A percentile compares a stretch with the other conserved stretches of the same genome.
These are phyloP conservation scores for Eupithecia vulgata DNA, from an alignment of 2,888 invertebrate genomes.

Conservation along the genomic window DNA sequence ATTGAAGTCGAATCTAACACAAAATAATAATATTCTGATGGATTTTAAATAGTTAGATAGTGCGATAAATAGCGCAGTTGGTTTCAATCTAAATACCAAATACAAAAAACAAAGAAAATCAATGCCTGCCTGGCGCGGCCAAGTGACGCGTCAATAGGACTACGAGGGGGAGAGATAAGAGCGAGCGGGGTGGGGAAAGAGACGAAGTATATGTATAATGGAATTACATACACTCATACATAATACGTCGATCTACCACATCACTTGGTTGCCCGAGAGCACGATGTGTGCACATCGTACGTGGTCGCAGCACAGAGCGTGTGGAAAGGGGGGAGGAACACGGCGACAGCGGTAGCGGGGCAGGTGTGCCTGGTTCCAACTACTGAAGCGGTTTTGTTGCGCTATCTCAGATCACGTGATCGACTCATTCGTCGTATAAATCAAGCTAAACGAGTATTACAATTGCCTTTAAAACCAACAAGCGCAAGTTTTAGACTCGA, in stretches of 20 bases:
- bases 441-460: conserved; percentile 47
- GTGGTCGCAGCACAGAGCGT: conserved; percentile 54
- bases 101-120: conserved; percentile 69
- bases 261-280: conserved; percentile 72
- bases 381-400: conserved; percentile 57
- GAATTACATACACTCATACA: conserved; percentile 68
- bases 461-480: conserved; percentile 18
- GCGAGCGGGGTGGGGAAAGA: conserved; percentile 70
- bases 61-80: conserved; percentile 65
- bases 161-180: conserved; percentile 67
- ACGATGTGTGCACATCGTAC: conserved; percentile 60
- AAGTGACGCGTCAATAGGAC: conserved; percentile 75
- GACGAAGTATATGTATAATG: conserved; percentile 81
- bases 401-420: conserved; percentile 68
- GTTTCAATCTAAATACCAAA: conserved; percentile 67
- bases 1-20: conserved; percentile 1
- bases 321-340: conserved; percentile 50
- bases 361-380: conserved; percentile 60
- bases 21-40: conserved; percentile 18
- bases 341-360: conserved; percentile 58
- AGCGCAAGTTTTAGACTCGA: not conserved
- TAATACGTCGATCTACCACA: conserved; percentile 67
- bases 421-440: conserved; percentile 43
- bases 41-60: conserved; percentile 44
- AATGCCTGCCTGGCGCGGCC: conserved; percentile 71